Base-by-base conservation (phyloP, 2,113 vertebrate genomes). In the Pyxicephalus adspersus region DNA sequence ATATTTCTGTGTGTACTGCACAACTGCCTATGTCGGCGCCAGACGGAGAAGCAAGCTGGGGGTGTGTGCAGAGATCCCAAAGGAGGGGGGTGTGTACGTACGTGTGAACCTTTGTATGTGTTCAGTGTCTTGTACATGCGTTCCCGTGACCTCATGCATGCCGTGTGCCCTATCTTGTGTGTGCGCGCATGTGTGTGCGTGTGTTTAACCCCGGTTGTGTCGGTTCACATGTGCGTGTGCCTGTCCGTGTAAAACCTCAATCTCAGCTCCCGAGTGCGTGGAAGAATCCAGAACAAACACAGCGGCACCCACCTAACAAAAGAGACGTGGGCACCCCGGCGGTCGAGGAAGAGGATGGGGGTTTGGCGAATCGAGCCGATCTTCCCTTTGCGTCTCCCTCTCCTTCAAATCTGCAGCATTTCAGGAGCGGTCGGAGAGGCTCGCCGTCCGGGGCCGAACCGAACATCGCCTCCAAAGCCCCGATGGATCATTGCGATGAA, bases 291-390 rank as follows among this genome's bases (percentile, higher is more conserved):
- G 80, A 79, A 68, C n/a, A 45, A 29, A 45, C 34, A 19, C 78
- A 63, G 77, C 22, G 71, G 29, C 70, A 81, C 80, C 80, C 80
- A 81, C 80, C 80, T 81, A 81, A 81, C 80, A 81, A 81, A 66
- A 45, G 52, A 51, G 57, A 52, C 26, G 28, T 3, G 26, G 77
- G 52, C 22, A 22, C 31, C 31, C 25, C 22, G 45, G 60, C 5
- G 22, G 22, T n/a, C 20, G 11, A 3, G 38, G 34, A 5, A 9
- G 34, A 5, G 9, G 34, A 9, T 5, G 34, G 34, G 34, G 34
- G 9, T 7, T 38, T 5, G n/a, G n/a, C n/a, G 34, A 38, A 9
- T 9, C 34, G 34, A 5, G 34, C 5, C 34, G 34, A 7, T 38
- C 34, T 38, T 9, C 16, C 25, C 18, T 28, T 29, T 22, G 13